Conservation (phyloP, 2,888 invertebrate species). For the Ariolimax columbianus region DNA sequence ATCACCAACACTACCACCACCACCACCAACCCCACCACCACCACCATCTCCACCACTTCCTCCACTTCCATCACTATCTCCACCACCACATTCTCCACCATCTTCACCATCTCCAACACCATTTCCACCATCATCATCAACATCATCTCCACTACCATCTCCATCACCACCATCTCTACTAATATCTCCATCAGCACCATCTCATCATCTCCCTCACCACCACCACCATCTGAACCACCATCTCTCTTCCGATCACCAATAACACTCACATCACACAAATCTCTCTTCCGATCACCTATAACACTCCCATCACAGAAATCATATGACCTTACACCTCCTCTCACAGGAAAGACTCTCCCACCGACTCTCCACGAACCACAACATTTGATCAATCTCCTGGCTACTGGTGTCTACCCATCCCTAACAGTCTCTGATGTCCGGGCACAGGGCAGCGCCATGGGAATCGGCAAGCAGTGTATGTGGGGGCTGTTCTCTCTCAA, state of each 20-base stretch:
- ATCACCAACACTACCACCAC: not conserved
- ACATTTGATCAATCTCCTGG: slow-evolving; percentile 74
- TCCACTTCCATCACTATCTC: too few relatives aligned
- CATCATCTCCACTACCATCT: not conserved
- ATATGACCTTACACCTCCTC: not conserved
- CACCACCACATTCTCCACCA: too few relatives aligned
- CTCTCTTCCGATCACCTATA: not conserved
- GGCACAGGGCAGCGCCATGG: slow-evolving; percentile 74
- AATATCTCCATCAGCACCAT: not conserved
- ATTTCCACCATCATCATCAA: too few relatives aligned
- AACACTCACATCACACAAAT: not conserved
- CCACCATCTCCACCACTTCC: not conserved
- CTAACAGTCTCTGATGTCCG: slow-evolving; percentile 76
- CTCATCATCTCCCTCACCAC: not conserved
- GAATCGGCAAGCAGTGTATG: slow-evolving; percentile 77
- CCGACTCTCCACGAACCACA: slow-evolving; percentile 64
- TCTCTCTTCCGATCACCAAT: not conserved
- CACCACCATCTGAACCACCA: not conserved
- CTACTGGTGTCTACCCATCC: slow-evolving; percentile 77
- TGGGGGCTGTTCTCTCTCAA: slow-evolving; percentile 77
- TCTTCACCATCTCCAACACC: too few relatives aligned
- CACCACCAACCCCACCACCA: not conserved
- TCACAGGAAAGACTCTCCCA: slow-evolving; percentile 44
- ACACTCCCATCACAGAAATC: not conserved
- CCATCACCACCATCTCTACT: not conserved